Evolutionary conservation across 1,140 invertebrate genomes (phyloP).

Genomic region (Apis mellifera): DNA sequence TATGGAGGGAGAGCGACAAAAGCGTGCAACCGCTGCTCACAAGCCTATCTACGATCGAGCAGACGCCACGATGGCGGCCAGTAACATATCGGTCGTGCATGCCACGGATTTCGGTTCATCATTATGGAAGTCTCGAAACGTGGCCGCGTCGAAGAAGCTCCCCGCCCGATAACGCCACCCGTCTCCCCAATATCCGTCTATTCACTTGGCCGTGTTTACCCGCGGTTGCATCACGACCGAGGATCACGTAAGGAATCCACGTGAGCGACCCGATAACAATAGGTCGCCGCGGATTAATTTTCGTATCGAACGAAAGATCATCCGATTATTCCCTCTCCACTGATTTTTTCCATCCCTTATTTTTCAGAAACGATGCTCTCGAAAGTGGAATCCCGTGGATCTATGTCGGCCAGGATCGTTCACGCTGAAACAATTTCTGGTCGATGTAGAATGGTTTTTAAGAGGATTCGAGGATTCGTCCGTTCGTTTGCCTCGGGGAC

Average conservation of each 20-base stretch:
- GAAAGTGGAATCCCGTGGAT: not conserved
- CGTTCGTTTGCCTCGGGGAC: not conserved
- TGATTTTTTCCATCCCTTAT: too few species aligned
- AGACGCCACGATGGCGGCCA: conserved; percentile 55
- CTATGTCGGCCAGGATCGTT: not conserved
- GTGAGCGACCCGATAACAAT: conserved; percentile 53
- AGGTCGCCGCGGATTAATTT: conserved; percentile 8
- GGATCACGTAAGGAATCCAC: conserved; percentile 54
- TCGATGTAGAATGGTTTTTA: not conserved
- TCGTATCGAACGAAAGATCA: not conserved
- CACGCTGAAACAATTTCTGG: not conserved
- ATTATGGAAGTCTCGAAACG: conserved; percentile 72
- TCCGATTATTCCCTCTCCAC: too few species aligned
- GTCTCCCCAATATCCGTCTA: conserved; percentile 63
- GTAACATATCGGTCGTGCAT: conserved; percentile 70
- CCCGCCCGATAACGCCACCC: conserved; percentile 43
- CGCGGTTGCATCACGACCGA: conserved; percentile 18
- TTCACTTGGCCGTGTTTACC: conserved; percentile 62
- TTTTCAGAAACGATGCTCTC: not conserved
- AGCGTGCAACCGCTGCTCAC: conserved; percentile 57
- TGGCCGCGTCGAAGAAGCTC: conserved; percentile 41
- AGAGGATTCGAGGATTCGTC: not conserved
- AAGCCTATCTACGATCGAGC: conserved; percentile 60
- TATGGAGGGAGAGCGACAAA: conserved; percentile 62
- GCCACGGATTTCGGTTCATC: conserved; percentile 72